Evolutionary conservation across 2,888 invertebrate species (phyloP).

Genomic region (Oscheius sp.): DNA sequence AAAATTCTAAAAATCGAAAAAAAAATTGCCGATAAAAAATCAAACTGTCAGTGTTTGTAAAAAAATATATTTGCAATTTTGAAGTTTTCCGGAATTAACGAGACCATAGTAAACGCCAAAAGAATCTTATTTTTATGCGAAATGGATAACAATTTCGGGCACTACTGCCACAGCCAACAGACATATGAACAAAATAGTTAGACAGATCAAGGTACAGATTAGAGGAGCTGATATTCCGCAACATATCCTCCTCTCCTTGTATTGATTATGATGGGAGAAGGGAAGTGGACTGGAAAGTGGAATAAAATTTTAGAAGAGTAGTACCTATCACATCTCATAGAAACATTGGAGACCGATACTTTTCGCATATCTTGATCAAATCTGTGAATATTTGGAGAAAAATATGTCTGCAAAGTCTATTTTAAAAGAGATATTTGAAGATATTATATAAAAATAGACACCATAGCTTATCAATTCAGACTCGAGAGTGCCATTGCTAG

Average conservation of each 20-base stretch:
- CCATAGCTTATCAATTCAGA: too few species aligned
- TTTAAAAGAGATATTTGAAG: too few species aligned
- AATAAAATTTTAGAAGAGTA: not conserved
- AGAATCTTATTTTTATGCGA: not conserved
- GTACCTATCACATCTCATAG: conserved; percentile 2
- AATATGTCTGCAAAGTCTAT: too few species aligned
- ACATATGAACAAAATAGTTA: not conserved
- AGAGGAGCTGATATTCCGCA: conserved; percentile 5
- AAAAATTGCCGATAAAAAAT: not conserved
- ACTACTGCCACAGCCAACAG: conserved; percentile 12
- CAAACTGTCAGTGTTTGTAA: not conserved
- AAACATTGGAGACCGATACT: not conserved
- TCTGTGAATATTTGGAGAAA: not conserved
- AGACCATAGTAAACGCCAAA: not conserved
- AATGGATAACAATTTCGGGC: not conserved
- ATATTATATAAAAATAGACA: too few species aligned
- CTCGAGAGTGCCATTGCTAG: too few species aligned
- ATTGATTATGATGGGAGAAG: not conserved
- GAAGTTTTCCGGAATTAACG: not conserved
- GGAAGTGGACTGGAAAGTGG: not conserved
- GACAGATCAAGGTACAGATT: not conserved
- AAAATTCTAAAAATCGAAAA: too few species aligned
- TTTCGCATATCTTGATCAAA: not conserved
- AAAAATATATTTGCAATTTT: too few species aligned
- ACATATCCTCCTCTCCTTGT: not conserved